phyloP scores from a whole-genome alignment of 2,888 invertebrate species.

The Morpho helenor region DNA sequence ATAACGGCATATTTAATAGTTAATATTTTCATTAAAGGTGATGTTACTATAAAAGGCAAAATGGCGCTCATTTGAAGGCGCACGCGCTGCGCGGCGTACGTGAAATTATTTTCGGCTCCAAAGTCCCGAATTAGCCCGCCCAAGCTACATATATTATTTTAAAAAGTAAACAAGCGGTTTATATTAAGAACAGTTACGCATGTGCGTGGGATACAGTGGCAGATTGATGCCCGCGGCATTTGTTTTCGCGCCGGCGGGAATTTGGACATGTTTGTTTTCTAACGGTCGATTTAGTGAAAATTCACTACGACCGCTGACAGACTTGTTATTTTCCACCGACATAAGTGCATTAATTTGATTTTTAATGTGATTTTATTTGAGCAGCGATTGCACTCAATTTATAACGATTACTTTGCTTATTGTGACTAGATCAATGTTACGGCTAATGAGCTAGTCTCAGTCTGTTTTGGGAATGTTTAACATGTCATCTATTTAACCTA shows the following conservation, averaged over 20 bases:
- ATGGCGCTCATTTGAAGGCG: conserved; percentile 20
- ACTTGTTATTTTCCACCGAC: conserved; percentile 43
- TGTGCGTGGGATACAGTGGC: conserved; percentile 57
- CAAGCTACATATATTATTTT: conserved; percentile 55
- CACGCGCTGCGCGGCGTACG: conserved; percentile 43
- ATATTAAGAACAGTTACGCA: conserved; percentile 63
- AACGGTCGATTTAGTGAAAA: conserved; percentile 63
- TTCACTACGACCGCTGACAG: conserved; percentile 66
- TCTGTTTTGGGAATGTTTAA: too few species aligned
- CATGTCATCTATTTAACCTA: too few species aligned
- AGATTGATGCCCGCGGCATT: conserved; percentile 56
- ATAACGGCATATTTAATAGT: too few species aligned
- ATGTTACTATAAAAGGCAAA: conserved; percentile 47
- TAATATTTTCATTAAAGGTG: conserved; percentile 2
- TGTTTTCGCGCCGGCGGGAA: conserved; percentile 48
- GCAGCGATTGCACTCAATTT: conserved; percentile 21
- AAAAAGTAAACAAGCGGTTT: conserved; percentile 64
- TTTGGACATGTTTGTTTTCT: conserved; percentile 61
- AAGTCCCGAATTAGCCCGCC: conserved; percentile 57
- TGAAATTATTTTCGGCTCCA: conserved; percentile 59
- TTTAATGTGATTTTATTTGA: conserved; percentile 35
- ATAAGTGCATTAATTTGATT: conserved; percentile 38
- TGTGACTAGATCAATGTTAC: too few species aligned
- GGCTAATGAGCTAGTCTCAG: background rate
- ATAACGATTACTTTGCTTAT: background rate